Percentiles rank a stretch among this genome's conserved stretches.
phyloP scores from a whole-genome alignment of 2,888 invertebrate genomes.

The Sarcophaga variegata region DNA sequence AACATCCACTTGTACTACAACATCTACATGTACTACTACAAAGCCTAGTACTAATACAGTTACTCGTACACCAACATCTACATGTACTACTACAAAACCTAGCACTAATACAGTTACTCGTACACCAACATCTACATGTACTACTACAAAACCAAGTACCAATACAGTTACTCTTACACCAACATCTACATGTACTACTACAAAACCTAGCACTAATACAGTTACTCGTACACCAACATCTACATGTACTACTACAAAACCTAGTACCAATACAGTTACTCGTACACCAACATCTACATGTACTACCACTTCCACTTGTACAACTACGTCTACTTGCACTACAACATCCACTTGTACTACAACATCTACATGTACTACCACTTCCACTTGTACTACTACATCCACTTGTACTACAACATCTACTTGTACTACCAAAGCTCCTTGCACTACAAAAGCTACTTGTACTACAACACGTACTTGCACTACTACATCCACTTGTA shows the following conservation, averaged over 20 bases:
- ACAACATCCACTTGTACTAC: not conserved
- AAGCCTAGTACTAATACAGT: no score
- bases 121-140: not conserved
- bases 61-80: not conserved
- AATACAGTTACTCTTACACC: not conserved
- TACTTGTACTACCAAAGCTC: not conserved
- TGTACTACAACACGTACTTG: not conserved
- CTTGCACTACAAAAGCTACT: not conserved
- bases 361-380: constrained; percentile 1
- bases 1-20: constrained; percentile 3
- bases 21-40: not conserved
- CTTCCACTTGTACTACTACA: not conserved
- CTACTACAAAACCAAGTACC: not conserved
- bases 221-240: not conserved
- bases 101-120: no score
- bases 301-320: constrained; percentile 9
- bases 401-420: not conserved
- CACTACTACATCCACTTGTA: not conserved
- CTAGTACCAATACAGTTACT: not conserved
- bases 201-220: no score
- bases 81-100: not conserved
- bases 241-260: not conserved
- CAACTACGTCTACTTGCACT: not conserved
- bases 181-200: constrained; percentile 3
- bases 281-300: not conserved